phyloP scores from a whole-genome alignment of 2,113 vertebrate species.

The Alethe diademata region DNA sequence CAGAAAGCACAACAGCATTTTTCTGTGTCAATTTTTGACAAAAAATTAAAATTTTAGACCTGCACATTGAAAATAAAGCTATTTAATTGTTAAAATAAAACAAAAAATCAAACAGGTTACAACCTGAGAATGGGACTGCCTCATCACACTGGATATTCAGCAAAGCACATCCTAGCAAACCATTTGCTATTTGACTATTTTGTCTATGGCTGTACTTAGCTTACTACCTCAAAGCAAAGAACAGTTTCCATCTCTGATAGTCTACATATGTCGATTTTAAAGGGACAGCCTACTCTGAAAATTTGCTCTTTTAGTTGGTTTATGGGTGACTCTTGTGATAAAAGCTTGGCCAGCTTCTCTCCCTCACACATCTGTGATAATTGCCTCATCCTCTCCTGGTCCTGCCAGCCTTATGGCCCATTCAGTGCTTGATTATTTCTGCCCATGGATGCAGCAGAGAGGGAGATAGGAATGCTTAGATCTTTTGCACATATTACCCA shows the following conservation, averaged over 20 bases:
- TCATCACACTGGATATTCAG: not conserved
- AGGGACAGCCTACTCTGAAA: not conserved
- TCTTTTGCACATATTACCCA: not conserved
- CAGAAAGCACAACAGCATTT: not conserved
- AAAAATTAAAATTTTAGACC: not conserved
- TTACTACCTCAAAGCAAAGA: not conserved
- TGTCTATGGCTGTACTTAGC: not conserved
- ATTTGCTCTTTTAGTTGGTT: not conserved
- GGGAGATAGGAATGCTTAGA: conserved; percentile 41
- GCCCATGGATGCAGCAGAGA: not conserved
- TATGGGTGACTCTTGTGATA: not conserved
- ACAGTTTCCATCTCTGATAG: not conserved
- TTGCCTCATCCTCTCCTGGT: not conserved
- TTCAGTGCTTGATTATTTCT: not conserved
- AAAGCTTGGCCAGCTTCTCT: not conserved
- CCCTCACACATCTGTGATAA: not conserved
- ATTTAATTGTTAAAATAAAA: not conserved
- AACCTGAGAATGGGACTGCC: not conserved
- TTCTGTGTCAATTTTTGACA: not conserved
- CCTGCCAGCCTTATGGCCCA: not conserved
- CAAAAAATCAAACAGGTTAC: not conserved
- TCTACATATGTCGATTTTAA: not conserved
- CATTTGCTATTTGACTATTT: not conserved
- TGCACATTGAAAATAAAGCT: not conserved
- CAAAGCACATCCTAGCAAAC: not conserved